Percentiles rank a stretch among this genome's conserved stretches.
Evolutionary conservation across 2,888 invertebrate species (phyloP).

Genomic region (Phorcus lineatus): DNA sequence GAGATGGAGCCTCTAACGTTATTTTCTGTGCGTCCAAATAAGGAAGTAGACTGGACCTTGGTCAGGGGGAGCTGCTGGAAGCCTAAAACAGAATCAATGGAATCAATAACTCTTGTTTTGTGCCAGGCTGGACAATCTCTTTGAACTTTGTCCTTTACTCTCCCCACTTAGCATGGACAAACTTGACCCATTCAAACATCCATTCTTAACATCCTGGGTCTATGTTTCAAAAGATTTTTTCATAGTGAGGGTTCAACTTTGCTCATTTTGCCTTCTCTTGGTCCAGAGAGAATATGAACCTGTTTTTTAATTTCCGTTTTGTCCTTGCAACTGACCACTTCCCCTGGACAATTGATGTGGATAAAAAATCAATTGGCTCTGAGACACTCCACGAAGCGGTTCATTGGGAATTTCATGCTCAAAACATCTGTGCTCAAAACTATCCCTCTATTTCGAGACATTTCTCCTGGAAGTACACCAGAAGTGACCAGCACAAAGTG

Average conservation of each 20-base stretch:
- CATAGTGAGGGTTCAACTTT: not conserved
- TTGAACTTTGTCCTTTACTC: conserved; percentile 8
- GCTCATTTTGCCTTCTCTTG: too few species aligned
- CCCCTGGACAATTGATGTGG: too few species aligned
- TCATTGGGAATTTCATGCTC: too few species aligned
- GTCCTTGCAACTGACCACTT: too few species aligned
- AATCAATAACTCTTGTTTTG: conserved; percentile 10
- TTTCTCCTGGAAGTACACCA: too few species aligned
- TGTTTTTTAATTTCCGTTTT: too few species aligned
- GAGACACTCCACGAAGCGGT: too few species aligned
- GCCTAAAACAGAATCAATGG: conserved; percentile 8
- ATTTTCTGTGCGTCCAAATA: conserved; percentile 1
- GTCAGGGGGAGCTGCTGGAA: not conserved
- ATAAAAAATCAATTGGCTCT: too few species aligned
- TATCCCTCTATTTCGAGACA: too few species aligned
- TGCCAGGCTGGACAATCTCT: conserved; percentile 5
- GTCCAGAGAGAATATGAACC: too few species aligned
- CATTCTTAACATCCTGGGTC: not conserved
- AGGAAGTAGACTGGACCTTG: conserved; percentile 4
- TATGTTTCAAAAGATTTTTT: not conserved
- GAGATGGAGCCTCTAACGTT: not conserved
- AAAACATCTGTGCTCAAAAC: too few species aligned
- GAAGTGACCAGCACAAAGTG: too few species aligned
- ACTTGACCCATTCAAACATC: not conserved
- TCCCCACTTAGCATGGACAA: conserved; percentile 8